Percentiles rank a stretch among this genome's conserved stretches.
phyloP scores from a whole-genome alignment of 1,140 invertebrate species.

The Lucilia sericata region DNA sequence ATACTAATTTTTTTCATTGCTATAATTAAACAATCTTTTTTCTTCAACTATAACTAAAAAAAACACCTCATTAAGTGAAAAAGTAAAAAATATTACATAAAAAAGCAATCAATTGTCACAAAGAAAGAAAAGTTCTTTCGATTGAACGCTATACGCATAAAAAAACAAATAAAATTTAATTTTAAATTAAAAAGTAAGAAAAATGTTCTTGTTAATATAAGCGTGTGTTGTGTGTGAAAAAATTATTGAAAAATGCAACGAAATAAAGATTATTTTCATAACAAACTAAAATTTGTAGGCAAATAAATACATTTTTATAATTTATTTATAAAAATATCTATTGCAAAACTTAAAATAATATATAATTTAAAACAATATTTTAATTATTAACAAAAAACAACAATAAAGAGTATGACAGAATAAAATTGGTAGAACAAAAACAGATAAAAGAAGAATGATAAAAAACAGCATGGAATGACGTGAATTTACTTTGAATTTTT shows the following conservation, averaged over 20 bases:
- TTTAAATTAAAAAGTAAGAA: constrained; percentile 9
- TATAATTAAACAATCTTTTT: constrained; percentile 21
- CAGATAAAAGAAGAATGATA: neutral
- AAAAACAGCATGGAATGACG: constrained; percentile 19
- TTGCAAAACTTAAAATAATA: neutral
- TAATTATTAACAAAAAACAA: neutral
- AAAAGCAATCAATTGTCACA: constrained; percentile 22
- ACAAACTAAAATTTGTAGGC: neutral
- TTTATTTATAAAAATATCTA: neutral
- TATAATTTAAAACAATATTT: neutral
- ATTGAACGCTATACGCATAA: neutral
- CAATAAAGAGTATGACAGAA: constrained; percentile 13
- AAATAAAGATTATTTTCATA: neutral
- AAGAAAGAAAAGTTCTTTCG: neutral
- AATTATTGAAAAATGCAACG: neutral
- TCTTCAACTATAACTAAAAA: constrained; percentile 8
- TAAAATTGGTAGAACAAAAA: neutral
- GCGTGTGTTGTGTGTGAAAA: neutral
- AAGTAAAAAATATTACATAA: neutral
- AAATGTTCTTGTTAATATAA: neutral
- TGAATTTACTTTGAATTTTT: neutral
- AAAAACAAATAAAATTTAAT: neutral
- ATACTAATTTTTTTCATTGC: constrained; percentile 10
- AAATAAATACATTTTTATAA: neutral
- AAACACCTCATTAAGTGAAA: constrained; percentile 13